phyloP scores from a whole-genome alignment of 2,888 invertebrate genomes.

The Philaethria dido region DNA sequence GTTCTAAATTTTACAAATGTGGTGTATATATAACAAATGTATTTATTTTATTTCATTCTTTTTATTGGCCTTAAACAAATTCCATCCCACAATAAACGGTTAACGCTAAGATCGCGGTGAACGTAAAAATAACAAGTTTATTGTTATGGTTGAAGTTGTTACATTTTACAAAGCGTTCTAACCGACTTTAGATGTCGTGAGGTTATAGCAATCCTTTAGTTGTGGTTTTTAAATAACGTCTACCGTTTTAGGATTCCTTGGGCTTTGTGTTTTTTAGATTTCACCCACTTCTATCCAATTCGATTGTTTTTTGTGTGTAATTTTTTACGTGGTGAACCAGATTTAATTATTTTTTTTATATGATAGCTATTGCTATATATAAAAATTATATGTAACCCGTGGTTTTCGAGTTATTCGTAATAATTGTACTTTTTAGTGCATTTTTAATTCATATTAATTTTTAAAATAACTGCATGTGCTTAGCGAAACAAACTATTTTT shows the following conservation, averaged over 20 bases:
- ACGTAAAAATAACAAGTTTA: constrained; percentile 67
- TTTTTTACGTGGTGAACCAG: too few relatives aligned
- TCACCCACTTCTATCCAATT: too few relatives aligned
- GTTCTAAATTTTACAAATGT: constrained; percentile 13
- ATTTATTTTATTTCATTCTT: constrained; percentile 43
- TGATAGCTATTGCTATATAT: too few relatives aligned
- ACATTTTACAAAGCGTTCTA: constrained; percentile 53
- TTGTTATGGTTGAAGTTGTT: constrained; percentile 58
- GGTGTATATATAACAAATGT: constrained; percentile 23
- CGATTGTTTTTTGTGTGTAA: too few relatives aligned
- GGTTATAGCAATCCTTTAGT: constrained; percentile 41
- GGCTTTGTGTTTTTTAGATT: background rate
- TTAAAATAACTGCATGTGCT: too few relatives aligned
- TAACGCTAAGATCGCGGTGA: constrained; percentile 53
- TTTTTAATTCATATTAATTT: too few relatives aligned
- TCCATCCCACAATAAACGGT: constrained; percentile 54
- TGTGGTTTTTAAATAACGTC: constrained; percentile 32
- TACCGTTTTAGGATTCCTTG: constrained; percentile 13
- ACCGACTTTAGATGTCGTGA: constrained; percentile 21
- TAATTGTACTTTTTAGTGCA: too few relatives aligned
- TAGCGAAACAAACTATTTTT: too few relatives aligned
- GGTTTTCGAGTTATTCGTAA: too few relatives aligned
- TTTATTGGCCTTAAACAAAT: constrained; percentile 59
- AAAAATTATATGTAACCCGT: too few relatives aligned
- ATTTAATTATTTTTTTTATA: too few relatives aligned